Evolutionary conservation across 2,888 invertebrate species (phyloP).

Genomic region (Machimus rusticus): DNA sequence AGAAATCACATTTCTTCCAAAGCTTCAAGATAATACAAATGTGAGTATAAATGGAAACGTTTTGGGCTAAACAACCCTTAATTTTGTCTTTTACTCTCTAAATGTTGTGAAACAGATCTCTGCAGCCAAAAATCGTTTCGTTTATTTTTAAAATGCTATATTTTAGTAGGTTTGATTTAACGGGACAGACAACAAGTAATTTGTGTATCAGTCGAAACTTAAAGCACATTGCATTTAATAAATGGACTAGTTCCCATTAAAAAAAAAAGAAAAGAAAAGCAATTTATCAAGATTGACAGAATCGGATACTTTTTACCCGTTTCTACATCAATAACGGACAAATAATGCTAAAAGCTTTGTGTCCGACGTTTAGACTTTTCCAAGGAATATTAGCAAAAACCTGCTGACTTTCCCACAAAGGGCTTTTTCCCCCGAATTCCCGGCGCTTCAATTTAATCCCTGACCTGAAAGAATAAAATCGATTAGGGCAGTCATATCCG

Average conservation of each 20-base stretch:
- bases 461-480: background rate
- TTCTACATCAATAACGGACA: background rate
- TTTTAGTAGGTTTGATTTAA: background rate
- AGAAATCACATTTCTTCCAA: background rate
- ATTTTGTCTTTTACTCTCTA: background rate
- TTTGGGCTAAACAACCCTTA: background rate
- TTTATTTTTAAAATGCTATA: too few species aligned
- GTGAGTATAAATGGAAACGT: background rate
- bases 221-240: background rate
- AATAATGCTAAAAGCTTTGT: slow-evolving; percentile 21
- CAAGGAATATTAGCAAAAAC: background rate
- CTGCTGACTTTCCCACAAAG: background rate
- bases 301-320: background rate
- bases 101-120: background rate
- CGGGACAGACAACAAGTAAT: background rate
- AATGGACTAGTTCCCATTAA: background rate
- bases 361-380: slow-evolving; percentile 1
- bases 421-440: background rate
- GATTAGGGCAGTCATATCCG: background rate
- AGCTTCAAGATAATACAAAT: background rate
- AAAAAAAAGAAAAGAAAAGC: background rate
- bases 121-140: background rate
- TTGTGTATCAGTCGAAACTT: background rate
- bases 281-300: background rate
- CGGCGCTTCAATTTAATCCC: background rate